Evolutionary conservation across 2,113 vertebrate genomes (phyloP), one percentile per base, ranked within the genome.

Genomic region (Sebastes schlegelii): DNA sequence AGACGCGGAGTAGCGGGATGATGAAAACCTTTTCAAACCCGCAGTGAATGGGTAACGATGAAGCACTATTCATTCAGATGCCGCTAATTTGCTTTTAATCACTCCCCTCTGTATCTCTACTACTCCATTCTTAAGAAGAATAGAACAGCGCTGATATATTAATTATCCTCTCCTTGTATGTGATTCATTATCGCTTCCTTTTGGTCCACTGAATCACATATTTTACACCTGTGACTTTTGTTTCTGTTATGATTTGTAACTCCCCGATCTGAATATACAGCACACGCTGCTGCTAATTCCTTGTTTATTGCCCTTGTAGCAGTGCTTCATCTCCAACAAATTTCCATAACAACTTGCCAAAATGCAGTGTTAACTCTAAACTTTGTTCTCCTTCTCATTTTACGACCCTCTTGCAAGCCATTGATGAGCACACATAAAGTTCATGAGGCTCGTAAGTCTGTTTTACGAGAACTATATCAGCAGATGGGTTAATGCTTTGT

Each of bases 401-500:
- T 83, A 92, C 3, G 45, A 65, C 61, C 60, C 75, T 91, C 85
- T 84, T 76, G 73, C 75, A 92, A 82, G 80, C 77, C 77, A 55
- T 80, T 80, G 65, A 88, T 84, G 85, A 84, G 82, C 43, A 66
- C 61, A 84, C 80, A 79, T 84, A 85, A 86, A 83, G 84, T 92
- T 77, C 79, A 91, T 42, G 58, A 79, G 75, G 70, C 83, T 70
- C 81, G 40, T 92, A 91, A 91, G 82, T 88, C 74, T 90, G 54
- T 40, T 91, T 91, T 86, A 89, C 14, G 52, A 65, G 80, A 81
- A 71, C 75, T 23, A 80, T 66, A 84, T 85, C 82, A 86, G 87
- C 84, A 91, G 89, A 90, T 88, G 84, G 81, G 90, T 87, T 89
- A 80, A 92, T 74, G 87, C 89, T 85, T 57, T 70, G 52, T 65